phyloP scores from a whole-genome alignment of 2,888 invertebrate genomes.

The Lissonota sp. region DNA sequence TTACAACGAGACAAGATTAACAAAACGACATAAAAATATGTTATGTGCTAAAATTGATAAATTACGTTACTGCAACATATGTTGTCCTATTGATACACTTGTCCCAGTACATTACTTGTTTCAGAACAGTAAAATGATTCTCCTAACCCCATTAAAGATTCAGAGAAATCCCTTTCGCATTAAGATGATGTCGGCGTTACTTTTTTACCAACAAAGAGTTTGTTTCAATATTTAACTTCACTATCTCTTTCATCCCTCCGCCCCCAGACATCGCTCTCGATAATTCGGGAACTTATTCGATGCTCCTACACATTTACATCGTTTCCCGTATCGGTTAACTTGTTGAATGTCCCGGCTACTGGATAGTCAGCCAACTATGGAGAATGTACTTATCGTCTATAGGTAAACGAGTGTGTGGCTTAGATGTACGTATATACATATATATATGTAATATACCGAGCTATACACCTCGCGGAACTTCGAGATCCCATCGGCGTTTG shows the following conservation, averaged over 20 bases:
- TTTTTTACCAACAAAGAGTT: too few species aligned
- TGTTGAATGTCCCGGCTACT: conserved; percentile 73
- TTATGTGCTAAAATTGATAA: too few species aligned
- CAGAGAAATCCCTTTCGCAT: too few species aligned
- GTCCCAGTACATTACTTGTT: too few species aligned
- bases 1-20: too few species aligned
- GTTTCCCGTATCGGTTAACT: conserved; percentile 75
- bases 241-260: not conserved
- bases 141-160: too few species aligned
- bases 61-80: too few species aligned
- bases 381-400: conserved; percentile 31
- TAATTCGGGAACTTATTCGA: conserved; percentile 25
- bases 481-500: conserved; percentile 30
- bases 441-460: conserved; percentile 6
- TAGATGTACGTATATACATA: not conserved
- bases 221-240: not conserved
- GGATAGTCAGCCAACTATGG: conserved; percentile 48
- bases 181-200: too few species aligned
- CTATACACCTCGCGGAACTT: conserved; percentile 38
- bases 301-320: conserved; percentile 59
- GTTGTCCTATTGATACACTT: too few species aligned
- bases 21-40: too few species aligned
- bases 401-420: conserved; percentile 38
- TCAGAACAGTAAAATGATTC: too few species aligned
- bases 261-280: not conserved